Evolutionary conservation across 92 coral and sea anemone genomes (phyloP), one percentile per base, ranked within the genome.

Genomic region (Epizoanthus illoricatus): DNA sequence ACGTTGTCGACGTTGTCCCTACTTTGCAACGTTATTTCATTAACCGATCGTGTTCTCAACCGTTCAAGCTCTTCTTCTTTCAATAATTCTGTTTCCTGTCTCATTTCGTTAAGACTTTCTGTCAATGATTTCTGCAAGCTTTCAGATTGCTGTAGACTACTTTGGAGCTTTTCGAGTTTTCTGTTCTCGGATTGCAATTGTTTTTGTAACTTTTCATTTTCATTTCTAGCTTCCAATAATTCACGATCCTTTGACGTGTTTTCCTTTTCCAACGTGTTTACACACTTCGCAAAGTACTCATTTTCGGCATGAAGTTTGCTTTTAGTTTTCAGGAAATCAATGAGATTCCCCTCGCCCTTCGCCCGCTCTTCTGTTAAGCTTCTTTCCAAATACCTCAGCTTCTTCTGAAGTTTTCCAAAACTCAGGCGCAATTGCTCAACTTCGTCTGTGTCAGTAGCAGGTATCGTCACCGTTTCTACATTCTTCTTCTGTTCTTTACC

Each of bases 391-490:
- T 65, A 81, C 59, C 85, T 87, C 57, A 90, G 68, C 60, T 74
- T 89, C 64, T 75, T 68, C 41, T 90, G 85, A 42, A 89, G 87
- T 42, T 75, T 88, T 61, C 81, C 74, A 71, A 91, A 84, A 41
- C 83, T 78, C 61, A 65, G 79, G 74, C 84, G 80, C 40, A 89
- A 54, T 15, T 68, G 73, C 36, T 86, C 87, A 41, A 80, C 70
- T 13, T 74, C 80, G 18, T 88, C 83, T 11, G 21, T 73, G 58
- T 85, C 90, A 52, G 39, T 16, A 80, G 52, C 81, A 81, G 21
- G 45, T 66, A 47, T 80, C 45, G 71, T 36, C 18, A 20, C 73
- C 52, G 15, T 49, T 43, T 21, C 58, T 16, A 20, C 39, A 40
- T 52, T 75, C 11, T 47, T 28, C 13, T 39, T 71, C 16, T 68